Percentiles rank a stretch among this genome's conserved stretches.
Evolutionary conservation across 2,113 vertebrate genomes (phyloP).

Genomic region (Thinocorus orbignyianus): DNA sequence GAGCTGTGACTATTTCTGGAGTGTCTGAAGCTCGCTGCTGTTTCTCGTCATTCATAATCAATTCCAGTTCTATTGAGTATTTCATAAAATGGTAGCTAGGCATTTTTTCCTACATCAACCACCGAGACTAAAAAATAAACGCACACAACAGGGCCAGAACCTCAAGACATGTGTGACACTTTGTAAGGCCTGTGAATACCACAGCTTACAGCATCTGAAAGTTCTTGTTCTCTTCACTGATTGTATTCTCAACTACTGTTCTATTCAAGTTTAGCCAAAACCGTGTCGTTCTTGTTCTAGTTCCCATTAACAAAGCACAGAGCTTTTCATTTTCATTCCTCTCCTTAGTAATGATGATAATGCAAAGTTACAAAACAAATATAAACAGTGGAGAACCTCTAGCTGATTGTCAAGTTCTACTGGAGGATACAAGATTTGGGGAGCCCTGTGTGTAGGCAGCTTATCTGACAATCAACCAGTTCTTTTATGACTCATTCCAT

Average conservation of each 20-base stretch:
- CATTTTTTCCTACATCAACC: not conserved
- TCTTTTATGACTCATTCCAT: not conserved
- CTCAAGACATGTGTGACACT: not conserved
- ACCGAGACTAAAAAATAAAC: not conserved
- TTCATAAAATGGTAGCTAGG: not conserved
- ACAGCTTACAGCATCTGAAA: not conserved
- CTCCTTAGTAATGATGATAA: not conserved
- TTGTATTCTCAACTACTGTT: slow-evolving; percentile 3
- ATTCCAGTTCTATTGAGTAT: slow-evolving; percentile 13
- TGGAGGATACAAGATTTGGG: not conserved
- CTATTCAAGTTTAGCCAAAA: slow-evolving; percentile 8
- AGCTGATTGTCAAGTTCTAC: not conserved
- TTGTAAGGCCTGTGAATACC: not conserved
- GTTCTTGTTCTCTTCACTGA: not conserved
- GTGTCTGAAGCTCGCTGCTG: not conserved
- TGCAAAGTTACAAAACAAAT: slow-evolving; percentile 1
- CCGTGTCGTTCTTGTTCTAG: not conserved
- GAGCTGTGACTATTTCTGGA: not conserved
- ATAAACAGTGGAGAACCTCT: not conserved
- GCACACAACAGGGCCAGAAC: not conserved
- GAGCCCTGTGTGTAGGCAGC: not conserved
- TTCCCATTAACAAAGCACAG: not conserved
- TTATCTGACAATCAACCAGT: not conserved
- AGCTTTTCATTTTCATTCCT: slow-evolving; percentile 10
- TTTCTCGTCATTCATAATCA: slow-evolving; percentile 5